phyloP scores from a whole-genome alignment of 1,140 invertebrate genomes.

The Ectropis grisescens region DNA sequence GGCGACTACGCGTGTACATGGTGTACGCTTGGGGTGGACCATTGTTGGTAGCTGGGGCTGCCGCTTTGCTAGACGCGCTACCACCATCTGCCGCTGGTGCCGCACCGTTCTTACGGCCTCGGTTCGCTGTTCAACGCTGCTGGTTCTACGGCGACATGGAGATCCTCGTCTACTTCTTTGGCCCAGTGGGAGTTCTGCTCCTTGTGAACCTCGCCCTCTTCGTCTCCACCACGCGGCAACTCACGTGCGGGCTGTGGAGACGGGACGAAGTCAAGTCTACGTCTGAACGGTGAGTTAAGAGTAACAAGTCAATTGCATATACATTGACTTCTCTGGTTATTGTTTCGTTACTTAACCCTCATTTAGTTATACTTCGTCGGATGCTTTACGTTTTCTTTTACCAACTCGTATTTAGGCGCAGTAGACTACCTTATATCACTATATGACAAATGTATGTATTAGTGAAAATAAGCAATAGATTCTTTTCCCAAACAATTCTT shows the following conservation, averaged over 20 bases:
- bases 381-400: no score
- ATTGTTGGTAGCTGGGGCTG: conserved; percentile 78
- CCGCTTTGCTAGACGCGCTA: conserved; percentile 77
- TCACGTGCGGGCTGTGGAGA: conserved; percentile 89
- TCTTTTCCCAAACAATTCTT: no score
- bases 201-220: conserved; percentile 84
- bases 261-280: conserved; percentile 88
- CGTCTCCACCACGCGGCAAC: conserved; percentile 83
- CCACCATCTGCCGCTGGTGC: conserved; percentile 71
- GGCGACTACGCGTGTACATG: conserved; percentile 81
- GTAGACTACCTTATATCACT: no score
- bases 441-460: no score
- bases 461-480: no score
- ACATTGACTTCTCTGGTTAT: no score
- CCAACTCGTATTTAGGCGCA: no score
- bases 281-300: conserved; percentile 82
- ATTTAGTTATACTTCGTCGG: no score
- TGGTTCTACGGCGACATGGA: conserved; percentile 87
- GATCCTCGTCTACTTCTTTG: conserved; percentile 86
- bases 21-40: conserved; percentile 87
- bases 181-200: conserved; percentile 82
- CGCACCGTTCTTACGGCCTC: conserved; percentile 75
- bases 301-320: no score
- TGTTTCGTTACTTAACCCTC: no score
- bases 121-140: conserved; percentile 81